A percentile compares a stretch with the other conserved stretches of the same genome.
Conservation (phyloP, 2,113 vertebrate species). For the Callionymus lyra region DNA sequence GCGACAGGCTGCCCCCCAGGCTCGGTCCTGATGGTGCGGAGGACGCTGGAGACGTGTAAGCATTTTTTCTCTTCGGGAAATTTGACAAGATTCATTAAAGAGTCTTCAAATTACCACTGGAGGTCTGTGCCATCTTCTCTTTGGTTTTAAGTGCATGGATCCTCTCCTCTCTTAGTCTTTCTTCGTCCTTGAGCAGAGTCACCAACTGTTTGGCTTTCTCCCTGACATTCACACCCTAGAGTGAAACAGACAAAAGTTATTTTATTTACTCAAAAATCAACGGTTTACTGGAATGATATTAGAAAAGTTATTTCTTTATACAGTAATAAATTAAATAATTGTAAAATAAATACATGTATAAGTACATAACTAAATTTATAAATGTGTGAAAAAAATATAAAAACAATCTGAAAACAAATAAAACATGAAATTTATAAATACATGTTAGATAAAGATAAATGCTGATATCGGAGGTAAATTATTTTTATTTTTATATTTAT, state of each 20-base stretch:
- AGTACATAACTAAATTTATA: too few species aligned
- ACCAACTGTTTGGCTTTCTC: constrained; percentile 91
- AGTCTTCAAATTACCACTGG: constrained; percentile 66
- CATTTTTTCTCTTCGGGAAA: background rate
- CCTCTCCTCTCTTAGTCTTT: constrained; percentile 82
- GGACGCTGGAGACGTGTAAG: constrained; percentile 49
- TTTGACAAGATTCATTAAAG: constrained; percentile 1
- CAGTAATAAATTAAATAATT: too few species aligned
- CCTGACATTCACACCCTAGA: constrained; percentile 80
- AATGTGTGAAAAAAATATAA: too few species aligned
- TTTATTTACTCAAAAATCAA: too few species aligned
- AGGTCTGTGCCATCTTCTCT: constrained; percentile 89
- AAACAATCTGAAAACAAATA: too few species aligned
- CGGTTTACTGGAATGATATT: too few species aligned
- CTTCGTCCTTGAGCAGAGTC: constrained; percentile 82
- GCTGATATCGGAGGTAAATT: too few species aligned
- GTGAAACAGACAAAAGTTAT: constrained; percentile 9
- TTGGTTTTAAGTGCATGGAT: constrained; percentile 90
- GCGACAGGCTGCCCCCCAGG: constrained; percentile 55
- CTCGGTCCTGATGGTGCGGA: constrained; percentile 71
- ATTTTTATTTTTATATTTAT: too few species aligned
- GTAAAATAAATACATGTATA: too few species aligned
- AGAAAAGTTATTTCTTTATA: too few species aligned
- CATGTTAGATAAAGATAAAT: too few species aligned
- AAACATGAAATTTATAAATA: too few species aligned